Evolutionary conservation across 2,113 vertebrate genomes (phyloP).

Genomic region (Hypocryptadius cinnamomeus): DNA sequence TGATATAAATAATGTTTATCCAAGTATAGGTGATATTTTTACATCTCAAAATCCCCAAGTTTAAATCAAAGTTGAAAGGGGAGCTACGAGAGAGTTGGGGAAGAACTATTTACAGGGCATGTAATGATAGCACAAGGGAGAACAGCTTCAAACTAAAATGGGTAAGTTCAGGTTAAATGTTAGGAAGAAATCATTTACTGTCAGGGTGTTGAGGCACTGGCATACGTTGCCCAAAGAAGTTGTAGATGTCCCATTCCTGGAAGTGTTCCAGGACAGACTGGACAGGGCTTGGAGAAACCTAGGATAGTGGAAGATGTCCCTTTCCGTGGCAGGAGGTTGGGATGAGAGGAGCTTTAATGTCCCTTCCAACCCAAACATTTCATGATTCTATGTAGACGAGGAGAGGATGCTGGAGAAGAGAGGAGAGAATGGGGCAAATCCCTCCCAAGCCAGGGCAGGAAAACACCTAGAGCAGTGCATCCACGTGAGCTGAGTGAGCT

Average conservation of each 20-base stretch:
- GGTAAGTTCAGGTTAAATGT: background rate
- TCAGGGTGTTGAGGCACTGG: background rate
- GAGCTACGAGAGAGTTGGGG: background rate
- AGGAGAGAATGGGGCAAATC: background rate
- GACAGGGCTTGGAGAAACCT: background rate
- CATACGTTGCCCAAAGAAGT: background rate
- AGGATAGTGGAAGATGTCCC: background rate
- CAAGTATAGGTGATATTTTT: background rate
- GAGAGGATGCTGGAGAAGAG: background rate
- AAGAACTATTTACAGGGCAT: background rate
- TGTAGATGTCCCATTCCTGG: background rate
- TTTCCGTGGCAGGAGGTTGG: background rate
- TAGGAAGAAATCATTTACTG: background rate
- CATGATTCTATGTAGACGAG: background rate
- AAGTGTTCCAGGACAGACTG: background rate
- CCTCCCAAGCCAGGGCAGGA: background rate
- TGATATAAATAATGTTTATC: background rate
- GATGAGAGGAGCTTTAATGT: background rate
- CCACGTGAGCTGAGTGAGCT: background rate
- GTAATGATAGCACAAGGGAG: background rate
- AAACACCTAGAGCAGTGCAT: background rate
- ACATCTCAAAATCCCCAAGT: background rate
- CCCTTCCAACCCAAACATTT: background rate
- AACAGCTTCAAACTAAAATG: background rate
- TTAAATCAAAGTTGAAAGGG: background rate